Evolutionary conservation across 2,888 invertebrate genomes (phyloP).

Genomic region (Tiliacea citrago): DNA sequence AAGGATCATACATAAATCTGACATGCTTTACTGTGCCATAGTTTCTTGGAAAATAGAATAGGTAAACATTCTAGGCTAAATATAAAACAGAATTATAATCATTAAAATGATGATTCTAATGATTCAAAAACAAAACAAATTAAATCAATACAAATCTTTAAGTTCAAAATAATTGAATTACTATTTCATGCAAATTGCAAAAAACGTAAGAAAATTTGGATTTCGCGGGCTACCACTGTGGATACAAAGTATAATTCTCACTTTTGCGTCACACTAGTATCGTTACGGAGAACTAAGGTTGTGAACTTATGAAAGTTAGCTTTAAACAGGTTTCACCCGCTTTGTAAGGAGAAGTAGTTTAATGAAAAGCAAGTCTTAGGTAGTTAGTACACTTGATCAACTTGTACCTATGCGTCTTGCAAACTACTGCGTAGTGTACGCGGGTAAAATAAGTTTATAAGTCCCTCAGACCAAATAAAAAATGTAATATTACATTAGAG

Average conservation of each 20-base stretch:
- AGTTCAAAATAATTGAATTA: no score
- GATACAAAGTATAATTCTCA: no score
- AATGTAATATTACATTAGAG: no score
- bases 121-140: no score
- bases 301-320: slow-evolving; percentile 20
- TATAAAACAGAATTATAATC: no score
- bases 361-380: slow-evolving; percentile 37
- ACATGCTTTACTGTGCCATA: neutral
- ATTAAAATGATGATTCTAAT: no score
- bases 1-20: slow-evolving; percentile 34
- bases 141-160: no score
- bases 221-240: no score
- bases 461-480: no score
- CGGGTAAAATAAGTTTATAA: slow-evolving; percentile 8
- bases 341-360: slow-evolving; percentile 12
- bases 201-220: no score
- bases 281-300: neutral
- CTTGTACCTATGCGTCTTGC: slow-evolving; percentile 15
- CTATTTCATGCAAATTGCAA: no score
- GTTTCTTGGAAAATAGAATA: neutral
- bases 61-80: no score
- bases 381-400: slow-evolving; percentile 27
- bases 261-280: neutral
- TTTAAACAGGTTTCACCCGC: slow-evolving; percentile 19
- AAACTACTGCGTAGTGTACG: neutral